Evolutionary conservation across 1,140 invertebrate genomes (phyloP), one percentile per base, ranked within the genome.

Genomic region (Penaeus japonicus): DNA sequence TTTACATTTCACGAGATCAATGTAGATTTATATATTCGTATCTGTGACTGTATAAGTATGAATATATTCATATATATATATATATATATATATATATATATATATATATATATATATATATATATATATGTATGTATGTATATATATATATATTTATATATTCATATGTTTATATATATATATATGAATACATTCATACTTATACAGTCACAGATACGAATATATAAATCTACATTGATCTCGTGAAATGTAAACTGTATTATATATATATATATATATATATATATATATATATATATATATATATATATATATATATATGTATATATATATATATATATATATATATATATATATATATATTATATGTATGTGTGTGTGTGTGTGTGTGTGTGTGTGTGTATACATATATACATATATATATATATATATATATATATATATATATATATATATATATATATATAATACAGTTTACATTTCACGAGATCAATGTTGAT

Each of bases 71-170:
- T 79, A 20, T 53, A 53, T 53, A 79, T 53, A 47, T 53, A 79
- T 53, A 79, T 53, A 79, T 53, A 79, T 24, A 79, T 17, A 79
- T 53, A 47, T 30, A 47, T 35, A 79, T 53, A 35, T 53, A 79
- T 53, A 35, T 53, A 79, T 30, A 79, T 24, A 79, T 35, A 79
- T 18, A 20, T 18, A 15, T 35, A 32, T 24, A 20, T 18, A 39
- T 20, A 35, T 79, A 79, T 79, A 79, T 79, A 79, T 79, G 47
- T 79, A 79, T 79, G 47, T 79, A 79, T 79, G 47, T 79, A 79
- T 79, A 79, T 79, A 79, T 79, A 79, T 79, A 79, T 79, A 79
- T 79, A 79, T 79, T 35, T 79, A 79, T 79, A 79, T 79, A 79
- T 47, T 35, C 47, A 79, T 79, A 79, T 79, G 47, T 79, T 35